Base-by-base conservation (phyloP, 2,113 vertebrate genomes). In the Malurus alboscapulatus region DNA sequence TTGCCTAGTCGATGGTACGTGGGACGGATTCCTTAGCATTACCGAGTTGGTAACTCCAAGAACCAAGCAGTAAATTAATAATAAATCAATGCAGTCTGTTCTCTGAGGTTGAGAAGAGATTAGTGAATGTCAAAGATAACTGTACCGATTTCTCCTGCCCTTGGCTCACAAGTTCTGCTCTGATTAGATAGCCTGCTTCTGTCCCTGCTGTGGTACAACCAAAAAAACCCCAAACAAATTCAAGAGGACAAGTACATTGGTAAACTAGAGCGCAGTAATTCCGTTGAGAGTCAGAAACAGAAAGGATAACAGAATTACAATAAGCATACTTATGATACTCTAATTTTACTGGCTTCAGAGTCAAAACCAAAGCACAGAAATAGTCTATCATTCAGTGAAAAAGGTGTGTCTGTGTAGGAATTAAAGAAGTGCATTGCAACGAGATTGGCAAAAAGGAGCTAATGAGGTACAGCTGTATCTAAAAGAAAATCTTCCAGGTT, bases 401-500 rank as follows among this genome's bases (percentile, higher is more conserved):
- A 90, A 59, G 51, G 14, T 42, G 22, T 3, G 36, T 57, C 58
- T 38, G 66, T 69, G 20, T 34, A 63, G 76, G 73, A 94, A 26
- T 68, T 92, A 81, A 90, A 90, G 78, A 71, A 90, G 69, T 71
- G 38, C 18, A 38, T 75, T 80, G 50, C 67, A 69, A 76, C 27
- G 86, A 84, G 81, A 73, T 40, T 84, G 92, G 84, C 68, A 93
- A 93, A 95, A 93, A 85, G 85, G 83, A 77, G 57, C 87, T 95
- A 95, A 95, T 75, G 92, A 92, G 53, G 95, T 93, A 91, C 93
- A 95, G 96, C 90, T 97, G 96, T 91, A 95, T 94, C 95, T 87
- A 79, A 95, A 95, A 92, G 53, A 84, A 83, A 95, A 90, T 84
- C 74, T 92, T 97, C 94, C 82, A 92, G n/a, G 27, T 91, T 97